phyloP scores from a whole-genome alignment of 2,888 invertebrate genomes.

The Scotopteryx bipunctaria region DNA sequence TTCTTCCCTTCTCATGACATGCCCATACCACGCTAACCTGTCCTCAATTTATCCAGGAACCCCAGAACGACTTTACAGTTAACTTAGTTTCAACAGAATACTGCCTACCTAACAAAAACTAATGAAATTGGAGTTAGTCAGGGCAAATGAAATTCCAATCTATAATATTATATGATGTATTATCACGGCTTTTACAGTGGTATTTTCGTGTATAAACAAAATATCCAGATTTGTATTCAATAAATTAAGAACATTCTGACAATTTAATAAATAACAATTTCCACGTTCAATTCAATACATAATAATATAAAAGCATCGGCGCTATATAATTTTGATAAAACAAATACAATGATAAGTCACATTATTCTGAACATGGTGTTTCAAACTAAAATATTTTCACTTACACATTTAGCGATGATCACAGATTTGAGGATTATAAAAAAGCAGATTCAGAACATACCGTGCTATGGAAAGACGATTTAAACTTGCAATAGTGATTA shows the following conservation, averaged over 20 bases:
- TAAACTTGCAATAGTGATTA: slow-evolving; percentile 81
- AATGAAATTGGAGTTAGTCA: not conserved
- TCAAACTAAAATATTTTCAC: slow-evolving; percentile 74
- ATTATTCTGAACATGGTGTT: slow-evolving; percentile 62
- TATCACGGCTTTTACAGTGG: slow-evolving; percentile 83
- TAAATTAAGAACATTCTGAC: slow-evolving; percentile 79
- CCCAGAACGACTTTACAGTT: too few species aligned
- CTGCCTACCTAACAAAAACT: too few species aligned
- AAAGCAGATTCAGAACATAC: slow-evolving; percentile 81
- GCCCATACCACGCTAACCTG: too few species aligned
- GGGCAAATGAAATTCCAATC: slow-evolving; percentile 67
- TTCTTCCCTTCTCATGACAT: too few species aligned
- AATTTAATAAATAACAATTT: slow-evolving; percentile 81
- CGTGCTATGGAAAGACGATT: slow-evolving; percentile 80
- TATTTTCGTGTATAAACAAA: slow-evolving; percentile 80
- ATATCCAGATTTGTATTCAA: slow-evolving; percentile 78
- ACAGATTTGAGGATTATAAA: slow-evolving; percentile 82
- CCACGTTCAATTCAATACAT: slow-evolving; percentile 66
- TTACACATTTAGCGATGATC: slow-evolving; percentile 81
- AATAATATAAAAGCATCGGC: slow-evolving; percentile 56
- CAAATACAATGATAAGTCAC: slow-evolving; percentile 51
- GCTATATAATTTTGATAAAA: slow-evolving; percentile 68
- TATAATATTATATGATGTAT: slow-evolving; percentile 82
- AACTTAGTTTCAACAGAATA: too few species aligned
- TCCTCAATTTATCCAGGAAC: too few species aligned